phyloP scores from a whole-genome alignment of 2,888 invertebrate species.

The Notodonta ziczac region DNA sequence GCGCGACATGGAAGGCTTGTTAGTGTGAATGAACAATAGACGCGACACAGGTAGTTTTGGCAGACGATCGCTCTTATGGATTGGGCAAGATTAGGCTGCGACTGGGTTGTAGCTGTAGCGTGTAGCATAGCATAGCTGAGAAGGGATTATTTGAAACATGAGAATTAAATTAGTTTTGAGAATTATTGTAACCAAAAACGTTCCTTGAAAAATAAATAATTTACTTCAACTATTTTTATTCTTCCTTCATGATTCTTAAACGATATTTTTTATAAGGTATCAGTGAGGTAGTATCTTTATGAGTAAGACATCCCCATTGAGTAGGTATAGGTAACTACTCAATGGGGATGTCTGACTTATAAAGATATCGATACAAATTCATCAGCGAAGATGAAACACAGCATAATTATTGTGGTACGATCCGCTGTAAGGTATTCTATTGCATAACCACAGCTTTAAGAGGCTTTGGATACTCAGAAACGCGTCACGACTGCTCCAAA shows the following conservation, averaged over 20 bases:
- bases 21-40: constrained; percentile 53
- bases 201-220: too few relatives aligned
- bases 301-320: too few relatives aligned
- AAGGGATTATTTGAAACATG: too few relatives aligned
- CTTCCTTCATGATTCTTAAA: too few relatives aligned
- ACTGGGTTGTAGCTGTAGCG: neutral
- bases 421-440: constrained; percentile 6
- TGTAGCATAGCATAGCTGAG: neutral
- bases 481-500: constrained; percentile 62
- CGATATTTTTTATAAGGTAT: too few relatives aligned
- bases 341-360: too few relatives aligned
- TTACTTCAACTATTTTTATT: too few relatives aligned
- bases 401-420: neutral
- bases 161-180: too few relatives aligned
- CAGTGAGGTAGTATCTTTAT: too few relatives aligned
- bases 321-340: too few relatives aligned
- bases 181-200: too few relatives aligned
- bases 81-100: constrained; percentile 35
- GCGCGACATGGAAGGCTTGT: constrained; percentile 51
- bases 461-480: constrained; percentile 43
- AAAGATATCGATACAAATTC: too few relatives aligned
- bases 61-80: constrained; percentile 41
- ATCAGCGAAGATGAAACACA: neutral
- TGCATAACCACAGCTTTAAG: constrained; percentile 21
- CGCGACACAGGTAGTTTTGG: constrained; percentile 36